Base-by-base conservation (phyloP, 2,113 vertebrate genomes). In the Heloderma charlesbogerti region DNA sequence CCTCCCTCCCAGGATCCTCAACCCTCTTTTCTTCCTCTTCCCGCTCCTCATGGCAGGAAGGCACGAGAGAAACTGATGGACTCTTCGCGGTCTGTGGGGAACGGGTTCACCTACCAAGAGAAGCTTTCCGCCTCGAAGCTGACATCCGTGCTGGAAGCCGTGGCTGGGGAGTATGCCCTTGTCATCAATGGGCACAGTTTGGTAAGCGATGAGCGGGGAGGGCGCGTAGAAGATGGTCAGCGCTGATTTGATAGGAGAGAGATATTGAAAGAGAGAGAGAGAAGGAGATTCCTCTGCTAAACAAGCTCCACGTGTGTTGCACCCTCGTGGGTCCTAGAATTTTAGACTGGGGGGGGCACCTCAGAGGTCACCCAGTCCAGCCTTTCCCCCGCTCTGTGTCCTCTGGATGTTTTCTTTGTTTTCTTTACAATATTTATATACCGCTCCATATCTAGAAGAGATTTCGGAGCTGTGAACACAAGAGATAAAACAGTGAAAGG, bases 131-230 rank as follows among this genome's bases (percentile, higher is more conserved):
- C 96, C 34, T 94, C 95, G 34, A 95, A 96, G 66, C 95, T 98
- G 43, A 94, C 97, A 1, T 98, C 97, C 0, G 96, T 98, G 93
- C 97, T 98, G 96, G 98, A 99, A 90, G 98, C 98, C 15, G 96
- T 99, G 3, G 97, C 98, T 0, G 98, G 98, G 22, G 99, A 99
- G 90, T 99, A 98, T 0, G 99, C 98, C 77, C 95, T 99, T 9
- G 97, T 99, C 84, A 98, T 99, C 97, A 99, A 97, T 0, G 99
- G 99, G 25, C 99, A 99, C 97, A 99, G 99, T 93, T 97, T 99
- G 98, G 99, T 99, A 96, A 91, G 98, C 18, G n/a, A 6, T 1
- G 15, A 4, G 1, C 3, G 0, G 25, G 31, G 60, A 20, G 18
- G 22, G 75, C 0, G 0, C 69, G 3, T 29, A 37, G 54, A 25